Conservation (phyloP, 2,797 vertebrate genomes). For the Betta splendens region DNA sequence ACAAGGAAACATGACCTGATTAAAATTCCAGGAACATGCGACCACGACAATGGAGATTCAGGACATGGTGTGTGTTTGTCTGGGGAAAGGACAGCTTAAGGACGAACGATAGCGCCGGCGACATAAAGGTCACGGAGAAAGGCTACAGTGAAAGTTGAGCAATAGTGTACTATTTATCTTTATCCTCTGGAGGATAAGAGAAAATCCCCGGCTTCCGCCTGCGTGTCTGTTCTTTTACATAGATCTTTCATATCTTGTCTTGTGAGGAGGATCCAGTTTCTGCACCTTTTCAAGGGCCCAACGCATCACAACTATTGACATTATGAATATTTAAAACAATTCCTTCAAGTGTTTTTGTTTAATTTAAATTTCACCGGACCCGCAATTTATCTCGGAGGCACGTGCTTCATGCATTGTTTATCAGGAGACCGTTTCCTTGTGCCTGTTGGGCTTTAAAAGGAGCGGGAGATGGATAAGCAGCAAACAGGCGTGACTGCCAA, state of each 20-base stretch:
- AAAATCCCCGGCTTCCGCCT: slow-evolving; percentile 40
- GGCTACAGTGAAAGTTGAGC: slow-evolving; percentile 76
- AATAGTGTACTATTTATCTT: slow-evolving; percentile 73
- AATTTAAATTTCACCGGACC: slow-evolving; percentile 25
- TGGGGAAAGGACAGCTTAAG: slow-evolving; percentile 54
- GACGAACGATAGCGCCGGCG: slow-evolving; percentile 64
- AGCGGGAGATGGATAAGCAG: slow-evolving; percentile 9
- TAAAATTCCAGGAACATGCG: slow-evolving; percentile 43
- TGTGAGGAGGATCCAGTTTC: slow-evolving; percentile 1
- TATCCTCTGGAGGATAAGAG: slow-evolving; percentile 44
- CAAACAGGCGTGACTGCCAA: slow-evolving; percentile 3
- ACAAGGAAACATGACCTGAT: slow-evolving; percentile 40
- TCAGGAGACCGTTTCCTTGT: slow-evolving; percentile 18
- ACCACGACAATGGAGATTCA: slow-evolving; percentile 46
- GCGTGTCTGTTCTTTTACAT: slow-evolving; percentile 19
- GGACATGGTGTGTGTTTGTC: slow-evolving; percentile 53
- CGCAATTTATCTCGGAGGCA: slow-evolving; percentile 34
- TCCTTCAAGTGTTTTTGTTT: not conserved
- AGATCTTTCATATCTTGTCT: slow-evolving; percentile 37
- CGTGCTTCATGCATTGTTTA: slow-evolving; percentile 29
- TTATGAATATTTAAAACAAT: slow-evolving; percentile 20
- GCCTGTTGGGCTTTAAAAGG: slow-evolving; percentile 24
- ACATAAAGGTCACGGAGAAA: slow-evolving; percentile 76
- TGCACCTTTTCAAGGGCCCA: not conserved
- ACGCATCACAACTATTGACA: slow-evolving; percentile 12